phyloP scores from a whole-genome alignment of 1,140 invertebrate species.

The Doryteuthis pealeii region DNA sequence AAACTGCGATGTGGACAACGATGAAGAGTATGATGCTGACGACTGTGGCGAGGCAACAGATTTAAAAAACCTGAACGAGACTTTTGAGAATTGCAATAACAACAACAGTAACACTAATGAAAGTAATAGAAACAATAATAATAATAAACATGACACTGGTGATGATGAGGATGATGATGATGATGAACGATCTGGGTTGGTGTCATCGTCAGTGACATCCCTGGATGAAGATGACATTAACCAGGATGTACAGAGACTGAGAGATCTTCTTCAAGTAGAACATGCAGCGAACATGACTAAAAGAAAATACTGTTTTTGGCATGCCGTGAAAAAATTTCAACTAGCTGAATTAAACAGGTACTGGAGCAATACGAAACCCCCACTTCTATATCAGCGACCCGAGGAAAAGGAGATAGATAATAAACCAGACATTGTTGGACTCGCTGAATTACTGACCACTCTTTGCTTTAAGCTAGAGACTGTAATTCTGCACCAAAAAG shows the following conservation, averaged over 20 bases:
- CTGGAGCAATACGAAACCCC: neutral
- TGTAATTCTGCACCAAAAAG: slow-evolving; percentile 1
- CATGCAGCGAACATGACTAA: neutral
- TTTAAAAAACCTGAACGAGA: no score
- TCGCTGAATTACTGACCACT: neutral
- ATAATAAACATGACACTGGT: no score
- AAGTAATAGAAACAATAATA: no score
- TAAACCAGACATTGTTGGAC: neutral
- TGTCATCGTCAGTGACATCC: neutral
- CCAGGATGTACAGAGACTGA: neutral
- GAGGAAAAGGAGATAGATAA: neutral
- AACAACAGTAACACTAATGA: no score
- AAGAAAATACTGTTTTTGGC: neutral
- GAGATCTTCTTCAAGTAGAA: neutral
- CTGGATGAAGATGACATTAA: neutral
- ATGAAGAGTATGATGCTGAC: no score
- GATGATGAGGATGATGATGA: neutral
- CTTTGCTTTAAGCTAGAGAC: neutral
- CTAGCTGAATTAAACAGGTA: neutral
- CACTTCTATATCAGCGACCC: neutral
- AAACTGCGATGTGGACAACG: neutral
- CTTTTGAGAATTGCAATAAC: no score
- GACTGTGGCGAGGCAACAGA: no score
- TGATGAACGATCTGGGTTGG: neutral
- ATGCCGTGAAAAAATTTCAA: neutral